phyloP scores from a whole-genome alignment of 2,113 vertebrate genomes.

The Regulus satrapa region DNA sequence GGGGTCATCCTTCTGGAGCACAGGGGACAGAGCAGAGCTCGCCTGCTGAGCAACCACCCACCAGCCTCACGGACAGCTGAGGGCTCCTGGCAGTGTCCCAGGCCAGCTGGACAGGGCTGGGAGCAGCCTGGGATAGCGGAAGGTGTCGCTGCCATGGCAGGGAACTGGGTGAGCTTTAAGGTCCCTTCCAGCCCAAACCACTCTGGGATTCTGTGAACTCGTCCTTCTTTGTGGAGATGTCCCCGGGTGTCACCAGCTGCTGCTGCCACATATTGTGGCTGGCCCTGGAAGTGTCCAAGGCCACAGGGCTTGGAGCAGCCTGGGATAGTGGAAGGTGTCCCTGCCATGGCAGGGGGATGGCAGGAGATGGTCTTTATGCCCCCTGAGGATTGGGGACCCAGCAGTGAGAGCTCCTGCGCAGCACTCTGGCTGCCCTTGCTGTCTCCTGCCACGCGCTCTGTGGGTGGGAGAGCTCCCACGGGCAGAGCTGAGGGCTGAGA shows the following conservation, averaged over 20 bases:
- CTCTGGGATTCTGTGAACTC: background rate
- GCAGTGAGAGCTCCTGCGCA: background rate
- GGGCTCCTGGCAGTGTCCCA: background rate
- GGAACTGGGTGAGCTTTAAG: too few species aligned
- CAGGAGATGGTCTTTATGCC: background rate
- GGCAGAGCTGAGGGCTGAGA: background rate
- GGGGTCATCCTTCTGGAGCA: slow-evolving; percentile 88
- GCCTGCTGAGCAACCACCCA: rapidly evolving
- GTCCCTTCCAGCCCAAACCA: background rate
- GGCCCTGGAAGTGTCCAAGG: background rate
- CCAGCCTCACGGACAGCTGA: rapidly evolving
- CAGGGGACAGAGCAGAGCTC: background rate
- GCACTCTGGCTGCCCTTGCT: background rate
- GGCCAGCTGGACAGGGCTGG: background rate
- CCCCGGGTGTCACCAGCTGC: background rate
- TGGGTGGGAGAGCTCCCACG: rapidly evolving
- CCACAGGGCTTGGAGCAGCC: background rate
- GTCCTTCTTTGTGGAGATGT: background rate
- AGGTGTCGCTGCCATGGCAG: background rate
- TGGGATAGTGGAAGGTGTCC: background rate
- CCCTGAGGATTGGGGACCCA: rapidly evolving
- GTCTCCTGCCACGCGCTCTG: background rate
- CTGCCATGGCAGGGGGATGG: background rate
- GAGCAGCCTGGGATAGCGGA: background rate
- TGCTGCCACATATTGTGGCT: background rate